These are phyloP conservation scores for Ditula angustiorana DNA, from an alignment of 2,888 invertebrate genomes.

Conservation along the genomic window DNA sequence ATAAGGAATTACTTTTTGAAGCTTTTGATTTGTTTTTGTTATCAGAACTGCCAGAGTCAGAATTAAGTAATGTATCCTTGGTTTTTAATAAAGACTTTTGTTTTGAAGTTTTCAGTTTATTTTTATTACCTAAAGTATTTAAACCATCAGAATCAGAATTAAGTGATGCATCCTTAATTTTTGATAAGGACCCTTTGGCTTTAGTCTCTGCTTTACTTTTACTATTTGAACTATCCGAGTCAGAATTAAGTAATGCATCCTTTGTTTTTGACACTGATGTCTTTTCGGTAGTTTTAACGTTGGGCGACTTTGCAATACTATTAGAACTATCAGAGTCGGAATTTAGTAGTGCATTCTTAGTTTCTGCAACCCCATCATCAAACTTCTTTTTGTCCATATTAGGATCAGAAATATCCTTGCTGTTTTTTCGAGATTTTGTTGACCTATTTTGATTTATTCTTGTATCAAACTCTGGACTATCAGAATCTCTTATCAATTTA, in stretches of 20 bases:
- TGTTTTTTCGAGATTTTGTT: background rate
- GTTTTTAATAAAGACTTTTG: no score
- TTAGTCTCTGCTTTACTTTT: no score
- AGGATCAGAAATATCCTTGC: background rate
- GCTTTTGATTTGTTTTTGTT: no score
- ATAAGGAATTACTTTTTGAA: no score
- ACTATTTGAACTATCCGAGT: no score
- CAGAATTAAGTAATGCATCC: no score
- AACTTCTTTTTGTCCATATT: conserved; percentile 21
- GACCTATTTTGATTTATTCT: background rate
- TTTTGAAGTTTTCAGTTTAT: background rate
- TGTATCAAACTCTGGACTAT: conserved; percentile 19
- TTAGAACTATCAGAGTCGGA: conserved; percentile 49
- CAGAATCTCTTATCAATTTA: conserved; percentile 22
- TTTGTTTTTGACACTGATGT: no score
- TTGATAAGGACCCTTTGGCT: no score
- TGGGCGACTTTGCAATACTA: no score
- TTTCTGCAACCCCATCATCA: conserved; percentile 11
- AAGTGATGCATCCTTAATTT: conserved; percentile 43
- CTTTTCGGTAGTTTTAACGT: no score
- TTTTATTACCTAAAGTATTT: background rate
- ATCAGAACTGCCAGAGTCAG: no score
- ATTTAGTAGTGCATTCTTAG: conserved; percentile 45
- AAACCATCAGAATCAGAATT: conserved; percentile 50
- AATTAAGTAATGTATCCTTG: no score